Percentiles rank a stretch among this genome's conserved stretches.
phyloP scores from a whole-genome alignment of 92 coral and sea anemone genomes.

The Meandrina meandrites region DNA sequence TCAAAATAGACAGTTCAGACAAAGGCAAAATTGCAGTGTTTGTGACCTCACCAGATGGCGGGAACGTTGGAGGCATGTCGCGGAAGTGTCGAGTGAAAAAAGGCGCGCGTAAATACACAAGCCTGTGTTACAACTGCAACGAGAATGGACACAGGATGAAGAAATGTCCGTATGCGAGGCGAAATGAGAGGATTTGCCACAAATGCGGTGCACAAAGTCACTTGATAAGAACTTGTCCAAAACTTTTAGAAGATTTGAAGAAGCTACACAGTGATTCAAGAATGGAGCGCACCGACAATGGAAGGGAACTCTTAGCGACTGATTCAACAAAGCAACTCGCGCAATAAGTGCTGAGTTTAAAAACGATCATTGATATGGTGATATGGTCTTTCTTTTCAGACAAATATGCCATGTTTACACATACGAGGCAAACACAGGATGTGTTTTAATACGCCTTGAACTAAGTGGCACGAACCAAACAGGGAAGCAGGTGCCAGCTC shows the following conservation, averaged over 20 bases:
- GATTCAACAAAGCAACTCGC: background rate
- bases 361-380: background rate
- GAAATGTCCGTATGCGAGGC: slow-evolving; percentile 77
- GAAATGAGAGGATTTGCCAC: slow-evolving; percentile 74
- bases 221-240: slow-evolving; percentile 84
- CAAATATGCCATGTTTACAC: background rate
- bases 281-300: background rate
- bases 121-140: slow-evolving; percentile 92
- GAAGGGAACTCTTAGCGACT: background rate
- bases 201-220: slow-evolving; percentile 87
- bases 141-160: slow-evolving; percentile 83
- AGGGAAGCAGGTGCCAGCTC: no score
- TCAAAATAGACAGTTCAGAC: slow-evolving; percentile 75
- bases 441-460: no score
- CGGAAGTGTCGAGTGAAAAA: slow-evolving; percentile 83
- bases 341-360: background rate
- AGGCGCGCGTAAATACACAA: slow-evolving; percentile 96
- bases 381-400: background rate
- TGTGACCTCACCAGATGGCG: slow-evolving; percentile 90
- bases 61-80: slow-evolving; percentile 72
- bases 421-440: no score
- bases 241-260: slow-evolving; percentile 35
- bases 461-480: no score
- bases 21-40: slow-evolving; percentile 83
- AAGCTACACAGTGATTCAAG: slow-evolving; percentile 5